These are phyloP conservation scores for Thryonomys swinderianus DNA, from an alignment of 2,113 vertebrate species.

Conservation along the genomic window DNA sequence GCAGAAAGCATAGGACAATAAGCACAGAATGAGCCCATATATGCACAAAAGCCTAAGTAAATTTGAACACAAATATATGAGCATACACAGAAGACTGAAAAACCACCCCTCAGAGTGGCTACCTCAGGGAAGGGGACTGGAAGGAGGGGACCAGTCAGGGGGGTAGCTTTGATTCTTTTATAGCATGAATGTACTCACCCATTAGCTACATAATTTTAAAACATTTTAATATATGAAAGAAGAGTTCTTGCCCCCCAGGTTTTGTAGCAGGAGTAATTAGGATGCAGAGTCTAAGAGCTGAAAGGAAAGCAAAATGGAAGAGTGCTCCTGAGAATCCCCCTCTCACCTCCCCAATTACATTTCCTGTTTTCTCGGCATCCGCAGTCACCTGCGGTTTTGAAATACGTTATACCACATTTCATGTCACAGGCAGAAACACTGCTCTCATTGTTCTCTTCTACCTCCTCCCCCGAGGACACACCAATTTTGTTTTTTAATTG, in stretches of 20 bases:
- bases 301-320: conserved; percentile 63
- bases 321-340: conserved; percentile 14
- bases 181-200: conserved; percentile 15
- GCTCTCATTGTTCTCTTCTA: conserved; percentile 53
- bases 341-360: conserved; percentile 62
- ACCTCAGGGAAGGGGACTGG: conserved; percentile 1
- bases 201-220: conserved; percentile 40
- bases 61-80: not conserved
- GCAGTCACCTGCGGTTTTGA: conserved; percentile 84
- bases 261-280: conserved; percentile 51
- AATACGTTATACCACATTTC: conserved; percentile 79
- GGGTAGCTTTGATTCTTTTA: conserved; percentile 24
- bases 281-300: conserved; percentile 20
- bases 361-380: conserved; percentile 84
- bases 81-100: not conserved
- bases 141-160: not conserved
- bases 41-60: not conserved
- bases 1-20: not conserved
- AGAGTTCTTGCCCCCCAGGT: not conserved
- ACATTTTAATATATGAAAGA: conserved; percentile 49
- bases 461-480: conserved; percentile 49
- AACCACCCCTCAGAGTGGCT: not conserved
- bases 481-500: conserved; percentile 62
- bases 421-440: conserved; percentile 66
- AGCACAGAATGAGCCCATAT: not conserved